Evolutionary conservation across 2,888 invertebrate genomes (phyloP), one percentile per base, ranked within the genome.

Genomic region (Meta bourneti): DNA sequence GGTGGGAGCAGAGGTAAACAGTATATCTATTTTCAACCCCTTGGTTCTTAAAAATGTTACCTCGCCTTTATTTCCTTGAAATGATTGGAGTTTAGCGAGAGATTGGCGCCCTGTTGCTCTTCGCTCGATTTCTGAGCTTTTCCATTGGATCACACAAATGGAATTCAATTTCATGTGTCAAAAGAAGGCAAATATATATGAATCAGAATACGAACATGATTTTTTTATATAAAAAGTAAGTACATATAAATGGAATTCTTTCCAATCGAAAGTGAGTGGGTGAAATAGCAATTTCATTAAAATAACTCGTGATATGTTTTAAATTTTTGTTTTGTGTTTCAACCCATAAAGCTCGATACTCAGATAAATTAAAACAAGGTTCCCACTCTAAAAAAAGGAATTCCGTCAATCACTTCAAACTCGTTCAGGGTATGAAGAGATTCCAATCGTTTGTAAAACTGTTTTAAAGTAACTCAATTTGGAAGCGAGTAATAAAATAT

Each of bases 291-390:
- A 84, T 74, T 75, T 75, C n/a, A 7, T 74, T 84, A 20, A 54
- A 84, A 61, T 61, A 61, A 61, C 20, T 75, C 54, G 61, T 84
- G 84, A 84, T 84, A 84, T 84, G 84, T 84, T 75, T 48, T 20
- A 61, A 75, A 84, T 84, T 20, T 78, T 52, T 84, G 84, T 84
- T 84, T 84, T 84, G 84, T 84, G 61, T 82, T 72, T 75, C 54
- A 84, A 61, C 54, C 34, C 54, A 74, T 6, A 4, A 75, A 78
- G 52, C 51, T 78, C 52, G 74, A 61, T 52, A 61, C 54, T 20
- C 48, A 72, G 61, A 61, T 69, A 19, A 70, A 16, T 78, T 34
- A 13, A 9, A 7, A 51, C 19, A 8, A 51, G 11, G 19, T 78
- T 52, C 51, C 9, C 19, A n/a, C 6, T 54, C 20, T 19, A 34